Base-by-base conservation (phyloP, 2,888 invertebrate genomes). In the Cantharis rufa region DNA sequence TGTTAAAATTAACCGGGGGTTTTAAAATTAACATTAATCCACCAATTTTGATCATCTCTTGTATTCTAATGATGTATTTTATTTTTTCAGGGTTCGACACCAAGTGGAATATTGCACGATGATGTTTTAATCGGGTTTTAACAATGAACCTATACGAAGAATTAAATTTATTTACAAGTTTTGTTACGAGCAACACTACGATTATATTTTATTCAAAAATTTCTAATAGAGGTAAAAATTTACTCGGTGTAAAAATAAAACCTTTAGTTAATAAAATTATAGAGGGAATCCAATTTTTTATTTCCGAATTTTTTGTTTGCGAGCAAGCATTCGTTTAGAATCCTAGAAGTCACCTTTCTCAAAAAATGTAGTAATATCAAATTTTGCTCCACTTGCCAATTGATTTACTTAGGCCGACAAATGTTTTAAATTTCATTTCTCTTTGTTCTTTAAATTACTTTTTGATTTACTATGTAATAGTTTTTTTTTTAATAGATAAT, bases 61-160 rank as follows among this genome's bases (percentile, higher is more conserved):
- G 21, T 18, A 18, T 70, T 15, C 32, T 15, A 63, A 28, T 27
- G 2, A 2, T 48, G 16, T 13, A 9, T 62, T 62, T 64, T 21
- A 69, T 72, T 71, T 74, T 77, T 77, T 32, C 74, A 77, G 77
- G 64, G 18, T 62, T n/a, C 77, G 77, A 15, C 32, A 21, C 15
- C 74, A 77, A 74, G 74, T 77, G 71, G 77, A 77, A 64, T 77
- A 70, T 32, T 77, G 66, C 74, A 74, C 71, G 24, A 74, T 77
- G 74, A 63, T 77, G n/a, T 77, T 66, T 24, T 75, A 71, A 64
- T 18, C 66, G 10, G 10, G 10, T 5, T n/a, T 15, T n/a, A 27
- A 62, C 27, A 24, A 69, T 66, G 64, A 28, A 28, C 48, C 27
- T 28, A 32, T 7, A 24, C 16, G 10, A 66, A 48, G 63, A 64